These are phyloP conservation scores for Henricia sp. DNA, from an alignment of 53 echinoderm and acorn worm genomes.

Conservation along the genomic window DNA sequence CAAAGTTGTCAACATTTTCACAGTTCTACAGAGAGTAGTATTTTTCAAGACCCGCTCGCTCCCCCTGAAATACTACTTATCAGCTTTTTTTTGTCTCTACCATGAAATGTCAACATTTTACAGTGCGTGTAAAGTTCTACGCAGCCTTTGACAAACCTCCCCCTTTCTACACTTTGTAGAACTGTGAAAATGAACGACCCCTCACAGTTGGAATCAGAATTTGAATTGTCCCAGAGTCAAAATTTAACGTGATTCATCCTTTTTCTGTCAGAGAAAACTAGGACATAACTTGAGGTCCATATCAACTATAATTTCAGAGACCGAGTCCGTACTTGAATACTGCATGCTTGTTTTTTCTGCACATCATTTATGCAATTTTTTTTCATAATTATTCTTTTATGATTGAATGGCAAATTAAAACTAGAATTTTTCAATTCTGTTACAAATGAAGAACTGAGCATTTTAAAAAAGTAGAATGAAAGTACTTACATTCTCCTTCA, in stretches of 20 bases:
- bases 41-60: neutral
- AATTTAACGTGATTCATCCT: too few relatives aligned
- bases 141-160: too few relatives aligned
- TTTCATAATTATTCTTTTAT: neutral
- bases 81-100: neutral
- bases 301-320: neutral
- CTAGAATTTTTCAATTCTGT: neutral
- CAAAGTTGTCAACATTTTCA: neutral
- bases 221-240: too few relatives aligned
- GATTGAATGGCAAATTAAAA: neutral
- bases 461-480: neutral
- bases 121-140: too few relatives aligned
- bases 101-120: neutral
- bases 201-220: neutral
- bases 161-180: too few relatives aligned
- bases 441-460: neutral
- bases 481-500: constrained; percentile 75
- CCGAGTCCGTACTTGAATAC: neutral
- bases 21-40: neutral
- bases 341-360: neutral
- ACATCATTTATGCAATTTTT: neutral
- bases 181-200: too few relatives aligned
- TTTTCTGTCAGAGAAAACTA: too few relatives aligned
- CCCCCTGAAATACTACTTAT: neutral
- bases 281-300: too few relatives aligned